Evolutionary conservation across 2,113 vertebrate species (phyloP), one percentile per base, ranked within the genome.

Genomic region (Speoplatyrhinus poulsoni): DNA sequence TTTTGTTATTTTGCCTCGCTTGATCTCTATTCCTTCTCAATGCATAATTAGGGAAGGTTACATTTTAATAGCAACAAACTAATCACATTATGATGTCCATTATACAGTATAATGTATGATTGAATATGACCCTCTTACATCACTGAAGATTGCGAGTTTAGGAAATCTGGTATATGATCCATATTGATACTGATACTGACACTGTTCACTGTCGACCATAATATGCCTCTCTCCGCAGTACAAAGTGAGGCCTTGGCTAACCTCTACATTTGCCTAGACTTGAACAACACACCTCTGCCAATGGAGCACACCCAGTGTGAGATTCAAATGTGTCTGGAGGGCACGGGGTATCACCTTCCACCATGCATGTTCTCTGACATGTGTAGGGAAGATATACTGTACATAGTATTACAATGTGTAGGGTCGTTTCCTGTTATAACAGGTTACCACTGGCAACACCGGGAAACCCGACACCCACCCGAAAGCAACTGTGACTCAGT

Each of bases 391-490:
- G 84, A 84, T 74, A 84, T 82, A 87, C 74, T 65, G 69, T 75
- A 60, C 76, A 63, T 85, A 62, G 73, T 70, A 79, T 70, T 69
- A 72, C 69, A 61, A 36, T 60, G 62, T 77, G 68, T 62, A 58
- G 62, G 70, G 68, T 11, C 62, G 67, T 76, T 86, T 88, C 82
- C 75, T 86, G 85, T 79, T 81, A 79, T 65, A 72, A 85, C 76
- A 87, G 72, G 70, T 80, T 72, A 60, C 75, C 74, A 69, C 70
- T 61, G 76, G 62, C 32, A 15, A 72, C 73, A 61, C 64, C 81
- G 75, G 82, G 87, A 82, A 88, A 88, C 72, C 84, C 77, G 80
- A 88, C 70, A 88, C 85, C 80, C 75, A 85, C 80, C 77, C 82
- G 73, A 72, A 76, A 80, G 70, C 65, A 84, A 73, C 69, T 82